Evolutionary conservation across 2,797 vertebrate species (phyloP), one percentile per base, ranked within the genome.

Genomic region (Hirundo rustica): DNA sequence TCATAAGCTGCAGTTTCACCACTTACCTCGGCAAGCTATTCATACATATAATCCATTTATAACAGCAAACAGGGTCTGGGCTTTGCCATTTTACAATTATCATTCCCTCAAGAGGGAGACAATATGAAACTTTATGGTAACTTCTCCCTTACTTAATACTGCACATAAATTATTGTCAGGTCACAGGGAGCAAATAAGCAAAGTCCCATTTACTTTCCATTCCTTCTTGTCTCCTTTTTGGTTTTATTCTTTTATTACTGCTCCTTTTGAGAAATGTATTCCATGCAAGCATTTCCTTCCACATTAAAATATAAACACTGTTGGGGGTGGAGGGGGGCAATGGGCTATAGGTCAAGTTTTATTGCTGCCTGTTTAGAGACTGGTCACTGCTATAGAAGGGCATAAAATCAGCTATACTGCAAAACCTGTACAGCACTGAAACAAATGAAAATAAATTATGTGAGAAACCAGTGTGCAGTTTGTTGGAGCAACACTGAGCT

Each of bases 11-110:
- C 66, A 77, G 64, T 91, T 95, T 94, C 67, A 83, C 68, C 51
- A 85, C 66, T 95, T 96, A 80, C 47, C 32, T 87, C 54, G 72
- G 81, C 89, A 94, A 92, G 44, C 45, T 82, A 86, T 91, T 93
- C 84, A 79, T 78, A 75, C 13, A 76, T 62, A 64, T 13, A 83
- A 81, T 73, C 42, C 71, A 94, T 94, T 95, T 92, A 93, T 78
- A 84, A 93, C 51, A 79, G 51, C 54, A 91, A 95, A 83, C 29
- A 8, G 36, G 27, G 62, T 64, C 42, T 82, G 22, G 4, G 34
- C 25, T 94, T 89, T 92, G 58, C 58, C 47, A 74, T 84, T 96
- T 91, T 82, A 67, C 61, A 93, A 77, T 85, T 86, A 89, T 84
- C 93, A 75, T 88, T 92, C 92, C 53, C 85, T 92, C 45, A 74